Conservation (phyloP, 2,113 vertebrate species). For the Phyllostomus discolor region DNA sequence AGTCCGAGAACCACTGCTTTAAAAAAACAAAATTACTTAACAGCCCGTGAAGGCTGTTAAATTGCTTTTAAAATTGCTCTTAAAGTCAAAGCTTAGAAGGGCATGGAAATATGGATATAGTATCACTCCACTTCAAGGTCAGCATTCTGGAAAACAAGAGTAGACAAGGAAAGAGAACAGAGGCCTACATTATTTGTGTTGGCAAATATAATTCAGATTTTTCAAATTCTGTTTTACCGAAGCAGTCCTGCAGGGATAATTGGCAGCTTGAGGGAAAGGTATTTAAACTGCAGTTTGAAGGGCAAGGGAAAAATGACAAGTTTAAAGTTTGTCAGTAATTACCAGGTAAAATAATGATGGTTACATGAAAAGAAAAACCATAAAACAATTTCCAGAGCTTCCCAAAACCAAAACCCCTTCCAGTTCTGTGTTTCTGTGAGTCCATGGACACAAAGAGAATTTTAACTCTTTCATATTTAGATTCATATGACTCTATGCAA, state of each 20-base stretch:
- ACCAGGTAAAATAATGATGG: neutral
- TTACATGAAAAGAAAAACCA: slow-evolving; percentile 3
- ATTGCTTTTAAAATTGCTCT: neutral
- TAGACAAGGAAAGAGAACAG: neutral
- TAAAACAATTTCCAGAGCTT: neutral
- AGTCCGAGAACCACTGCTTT: neutral
- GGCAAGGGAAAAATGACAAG: neutral
- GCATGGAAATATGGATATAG: neutral
- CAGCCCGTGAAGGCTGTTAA: neutral
- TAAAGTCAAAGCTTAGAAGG: neutral
- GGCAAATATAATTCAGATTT: neutral
- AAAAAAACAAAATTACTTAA: neutral
- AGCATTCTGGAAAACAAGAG: neutral
- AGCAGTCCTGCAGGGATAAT: neutral
- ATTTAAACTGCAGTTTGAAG: slow-evolving; percentile 11
- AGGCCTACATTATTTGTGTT: neutral
- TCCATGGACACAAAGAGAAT: neutral
- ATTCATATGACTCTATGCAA: neutral
- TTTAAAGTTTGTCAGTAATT: slow-evolving; percentile 36
- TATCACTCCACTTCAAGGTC: neutral
- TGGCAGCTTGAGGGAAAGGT: neutral
- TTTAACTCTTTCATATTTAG: neutral
- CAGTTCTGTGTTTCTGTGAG: neutral
- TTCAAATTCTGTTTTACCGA: neutral
- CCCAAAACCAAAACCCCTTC: neutral